Percentiles rank a stretch among this genome's conserved stretches.
Conservation (phyloP, 2,113 vertebrate genomes). For the Tragelaphus imberbis region DNA sequence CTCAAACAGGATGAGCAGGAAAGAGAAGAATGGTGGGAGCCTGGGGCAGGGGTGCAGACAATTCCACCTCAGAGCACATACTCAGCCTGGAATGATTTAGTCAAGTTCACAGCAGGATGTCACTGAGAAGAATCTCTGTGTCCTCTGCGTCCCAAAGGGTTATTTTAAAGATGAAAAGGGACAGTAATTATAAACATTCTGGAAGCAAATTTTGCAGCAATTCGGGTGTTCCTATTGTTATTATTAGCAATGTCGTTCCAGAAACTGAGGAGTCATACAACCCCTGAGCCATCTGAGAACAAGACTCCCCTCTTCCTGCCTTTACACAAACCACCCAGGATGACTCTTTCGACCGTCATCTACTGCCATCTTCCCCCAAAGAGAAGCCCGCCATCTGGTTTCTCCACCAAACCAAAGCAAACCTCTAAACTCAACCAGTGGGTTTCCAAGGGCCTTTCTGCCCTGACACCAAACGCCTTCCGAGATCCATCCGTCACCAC, state of each 20-base stretch:
- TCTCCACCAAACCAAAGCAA: background rate
- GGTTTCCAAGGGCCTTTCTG: background rate
- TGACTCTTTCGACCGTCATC: background rate
- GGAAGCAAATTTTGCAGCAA: background rate
- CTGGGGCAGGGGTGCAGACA: background rate
- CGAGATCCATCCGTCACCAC: background rate
- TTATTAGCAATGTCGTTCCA: background rate
- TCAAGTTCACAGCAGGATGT: background rate
- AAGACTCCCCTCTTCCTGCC: background rate
- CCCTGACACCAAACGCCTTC: background rate
- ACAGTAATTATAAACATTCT: background rate
- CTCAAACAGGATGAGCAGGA: background rate
- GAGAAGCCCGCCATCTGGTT: background rate
- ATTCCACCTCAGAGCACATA: background rate
- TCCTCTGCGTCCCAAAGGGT: background rate
- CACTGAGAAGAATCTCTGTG: background rate
- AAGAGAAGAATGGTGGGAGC: background rate
- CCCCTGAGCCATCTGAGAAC: background rate
- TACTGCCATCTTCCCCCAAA: background rate
- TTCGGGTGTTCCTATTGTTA: background rate
- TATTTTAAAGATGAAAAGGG: background rate
- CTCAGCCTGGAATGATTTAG: background rate
- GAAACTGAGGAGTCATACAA: background rate
- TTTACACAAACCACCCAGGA: background rate
- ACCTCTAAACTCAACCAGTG: background rate